A percentile compares a stretch with the other conserved stretches of the same genome.
These are phyloP conservation scores for Hylaeus anthracinus DNA, from an alignment of 1,140 invertebrate species.

Conservation along the genomic window DNA sequence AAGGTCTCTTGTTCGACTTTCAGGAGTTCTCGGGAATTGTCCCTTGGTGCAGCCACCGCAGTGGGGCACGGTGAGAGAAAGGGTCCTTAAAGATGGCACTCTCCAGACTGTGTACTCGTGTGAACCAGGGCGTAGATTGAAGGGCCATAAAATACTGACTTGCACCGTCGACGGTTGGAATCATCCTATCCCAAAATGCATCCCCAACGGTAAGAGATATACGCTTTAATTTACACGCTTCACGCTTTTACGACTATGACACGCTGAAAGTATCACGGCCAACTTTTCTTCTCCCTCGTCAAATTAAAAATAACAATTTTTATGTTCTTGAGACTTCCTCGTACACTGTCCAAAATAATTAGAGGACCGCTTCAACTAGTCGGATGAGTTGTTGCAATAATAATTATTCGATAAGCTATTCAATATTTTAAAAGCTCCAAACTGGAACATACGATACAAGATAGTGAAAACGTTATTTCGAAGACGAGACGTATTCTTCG, in stretches of 20 bases:
- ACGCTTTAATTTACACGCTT: constrained; percentile 9
- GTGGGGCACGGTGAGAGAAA: constrained; percentile 70
- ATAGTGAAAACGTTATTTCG: too few species aligned
- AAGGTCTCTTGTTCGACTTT: constrained; percentile 40
- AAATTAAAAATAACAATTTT: not conserved
- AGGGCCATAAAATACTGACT: constrained; percentile 73
- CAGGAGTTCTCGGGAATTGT: constrained; percentile 69
- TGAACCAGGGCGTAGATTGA: constrained; percentile 68
- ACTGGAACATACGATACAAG: too few species aligned
- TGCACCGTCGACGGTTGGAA: constrained; percentile 72
- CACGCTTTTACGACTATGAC: not conserved
- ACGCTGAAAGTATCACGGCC: not conserved
- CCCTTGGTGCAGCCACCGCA: constrained; percentile 66
- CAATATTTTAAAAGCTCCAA: too few species aligned
- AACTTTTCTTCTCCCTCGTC: not conserved
- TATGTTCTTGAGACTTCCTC: not conserved
- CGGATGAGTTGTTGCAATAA: too few species aligned
- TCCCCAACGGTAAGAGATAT: constrained; percentile 66
- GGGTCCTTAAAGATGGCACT: constrained; percentile 69
- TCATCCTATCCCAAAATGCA: constrained; percentile 71
- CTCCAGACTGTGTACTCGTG: constrained; percentile 73
- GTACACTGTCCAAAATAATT: too few species aligned
- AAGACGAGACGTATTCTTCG: too few species aligned
- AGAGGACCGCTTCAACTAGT: too few species aligned
- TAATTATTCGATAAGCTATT: too few species aligned